Percentiles rank a stretch among this genome's conserved stretches.
Evolutionary conservation across 2,888 invertebrate species (phyloP).

Genomic region (Tinea pellionella): DNA sequence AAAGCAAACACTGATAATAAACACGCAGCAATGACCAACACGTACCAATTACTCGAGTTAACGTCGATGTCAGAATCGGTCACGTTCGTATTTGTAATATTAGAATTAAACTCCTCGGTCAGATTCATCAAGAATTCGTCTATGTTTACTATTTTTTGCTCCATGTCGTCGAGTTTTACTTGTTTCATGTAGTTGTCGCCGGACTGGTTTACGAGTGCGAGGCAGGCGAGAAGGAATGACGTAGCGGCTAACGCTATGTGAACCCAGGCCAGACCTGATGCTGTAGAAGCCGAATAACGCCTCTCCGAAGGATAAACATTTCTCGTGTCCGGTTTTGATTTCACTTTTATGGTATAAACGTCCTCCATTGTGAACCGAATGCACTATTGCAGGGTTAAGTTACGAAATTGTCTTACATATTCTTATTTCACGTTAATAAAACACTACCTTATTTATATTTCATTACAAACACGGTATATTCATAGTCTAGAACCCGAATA

Average conservation of each 20-base stretch:
- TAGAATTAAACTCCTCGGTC: constrained; percentile 5
- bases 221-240: constrained; percentile 65
- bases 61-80: constrained; percentile 20
- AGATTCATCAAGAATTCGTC: constrained; percentile 16
- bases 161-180: constrained; percentile 19
- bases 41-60: constrained; percentile 23
- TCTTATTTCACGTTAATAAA: neutral
- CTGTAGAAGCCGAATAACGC: constrained; percentile 75
- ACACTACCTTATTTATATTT: neutral
- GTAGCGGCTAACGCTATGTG: constrained; percentile 72
- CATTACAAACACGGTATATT: neutral
- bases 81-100: constrained; percentile 18
- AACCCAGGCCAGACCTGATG: constrained; percentile 73
- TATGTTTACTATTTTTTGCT: constrained; percentile 19
- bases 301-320: constrained; percentile 69
- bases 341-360: constrained; percentile 75
- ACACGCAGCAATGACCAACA: constrained; percentile 59
- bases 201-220: constrained; percentile 49
- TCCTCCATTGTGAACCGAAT: constrained; percentile 63
- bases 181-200: constrained; percentile 21
- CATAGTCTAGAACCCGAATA: neutral
- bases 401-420: neutral
- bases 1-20: constrained; percentile 62
- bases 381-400: neutral
- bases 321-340: constrained; percentile 70